phyloP scores from a whole-genome alignment of 2,888 invertebrate genomes.

The Aspidiotus destructor region DNA sequence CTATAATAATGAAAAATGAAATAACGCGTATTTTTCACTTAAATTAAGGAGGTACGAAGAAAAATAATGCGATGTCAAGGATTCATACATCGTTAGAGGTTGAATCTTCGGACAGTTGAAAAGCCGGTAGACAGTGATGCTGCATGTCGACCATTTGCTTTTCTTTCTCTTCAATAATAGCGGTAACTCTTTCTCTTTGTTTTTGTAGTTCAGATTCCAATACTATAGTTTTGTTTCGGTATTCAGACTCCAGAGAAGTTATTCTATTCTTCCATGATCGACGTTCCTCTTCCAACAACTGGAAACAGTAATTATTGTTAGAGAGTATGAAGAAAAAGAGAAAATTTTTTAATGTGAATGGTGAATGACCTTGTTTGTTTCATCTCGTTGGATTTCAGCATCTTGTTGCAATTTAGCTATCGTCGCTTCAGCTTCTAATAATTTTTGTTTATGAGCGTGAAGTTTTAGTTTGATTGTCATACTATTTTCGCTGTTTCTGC shows the following conservation, averaged over 20 bases:
- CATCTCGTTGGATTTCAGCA: conserved; percentile 12
- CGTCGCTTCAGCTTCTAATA: conserved; percentile 14
- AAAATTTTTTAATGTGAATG: neutral
- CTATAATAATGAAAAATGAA: conserved; percentile 5
- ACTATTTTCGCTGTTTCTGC: conserved; percentile 7
- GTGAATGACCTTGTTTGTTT: conserved; percentile 5
- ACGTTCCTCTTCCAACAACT: conserved; percentile 34
- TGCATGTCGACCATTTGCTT: conserved; percentile 53
- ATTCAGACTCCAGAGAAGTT: conserved; percentile 45
- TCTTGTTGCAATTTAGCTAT: conserved; percentile 7
- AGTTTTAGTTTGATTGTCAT: conserved; percentile 16
- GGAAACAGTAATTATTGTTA: neutral
- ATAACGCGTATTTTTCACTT: neutral
- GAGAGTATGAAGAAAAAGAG: conserved; percentile 1
- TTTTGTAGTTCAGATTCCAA: conserved; percentile 64
- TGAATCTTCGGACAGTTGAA: conserved; percentile 12
- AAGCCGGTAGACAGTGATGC: conserved; percentile 22
- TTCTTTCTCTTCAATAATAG: conserved; percentile 70
- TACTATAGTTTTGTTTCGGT: conserved; percentile 45
- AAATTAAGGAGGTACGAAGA: too few species aligned
- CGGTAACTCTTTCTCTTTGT: conserved; percentile 70
- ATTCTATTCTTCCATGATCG: conserved; percentile 36
- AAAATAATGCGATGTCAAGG: neutral
- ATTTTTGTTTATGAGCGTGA: conserved; percentile 6
- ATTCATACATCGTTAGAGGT: neutral